Conservation (phyloP, 2,888 invertebrate genomes). For the Ophraella communa region DNA sequence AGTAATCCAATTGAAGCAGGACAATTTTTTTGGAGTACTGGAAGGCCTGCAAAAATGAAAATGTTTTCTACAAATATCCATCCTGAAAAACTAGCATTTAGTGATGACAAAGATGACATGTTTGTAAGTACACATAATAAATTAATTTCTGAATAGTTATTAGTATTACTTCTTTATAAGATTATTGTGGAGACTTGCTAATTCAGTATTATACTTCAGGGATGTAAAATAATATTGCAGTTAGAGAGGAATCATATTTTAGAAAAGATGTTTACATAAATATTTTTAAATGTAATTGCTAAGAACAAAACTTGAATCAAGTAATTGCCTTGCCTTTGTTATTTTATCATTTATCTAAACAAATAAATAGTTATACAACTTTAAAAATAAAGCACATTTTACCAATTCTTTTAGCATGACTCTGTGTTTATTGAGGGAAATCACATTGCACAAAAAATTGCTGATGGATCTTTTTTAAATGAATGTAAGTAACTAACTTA, state of each 20-base stretch:
- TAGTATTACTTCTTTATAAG: not conserved
- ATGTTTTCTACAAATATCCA: slow-evolving; percentile 7
- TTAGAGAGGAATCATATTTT: too few species aligned
- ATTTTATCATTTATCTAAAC: too few species aligned
- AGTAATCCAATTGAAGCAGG: not conserved
- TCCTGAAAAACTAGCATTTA: slow-evolving; percentile 23
- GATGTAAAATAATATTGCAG: too few species aligned
- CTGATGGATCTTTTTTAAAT: slow-evolving; percentile 36
- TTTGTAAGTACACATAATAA: slow-evolving; percentile 28
- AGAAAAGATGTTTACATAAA: too few species aligned
- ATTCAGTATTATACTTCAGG: too few species aligned
- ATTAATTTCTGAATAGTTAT: not conserved
- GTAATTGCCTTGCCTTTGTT: too few species aligned
- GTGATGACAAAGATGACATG: slow-evolving; percentile 26
- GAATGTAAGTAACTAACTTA: slow-evolving; percentile 25
- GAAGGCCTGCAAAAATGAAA: slow-evolving; percentile 8
- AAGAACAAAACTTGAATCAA: too few species aligned
- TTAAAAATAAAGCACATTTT: too few species aligned
- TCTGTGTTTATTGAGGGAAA: slow-evolving; percentile 39
- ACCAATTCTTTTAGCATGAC: slow-evolving; percentile 39
- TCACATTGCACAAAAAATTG: slow-evolving; percentile 33
- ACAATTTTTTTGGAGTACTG: slow-evolving; percentile 25
- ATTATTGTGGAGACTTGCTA: too few species aligned
- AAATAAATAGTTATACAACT: not conserved
- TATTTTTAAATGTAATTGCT: too few species aligned